phyloP scores from a whole-genome alignment of 2,113 vertebrate genomes.

The Electrona antarctica region DNA sequence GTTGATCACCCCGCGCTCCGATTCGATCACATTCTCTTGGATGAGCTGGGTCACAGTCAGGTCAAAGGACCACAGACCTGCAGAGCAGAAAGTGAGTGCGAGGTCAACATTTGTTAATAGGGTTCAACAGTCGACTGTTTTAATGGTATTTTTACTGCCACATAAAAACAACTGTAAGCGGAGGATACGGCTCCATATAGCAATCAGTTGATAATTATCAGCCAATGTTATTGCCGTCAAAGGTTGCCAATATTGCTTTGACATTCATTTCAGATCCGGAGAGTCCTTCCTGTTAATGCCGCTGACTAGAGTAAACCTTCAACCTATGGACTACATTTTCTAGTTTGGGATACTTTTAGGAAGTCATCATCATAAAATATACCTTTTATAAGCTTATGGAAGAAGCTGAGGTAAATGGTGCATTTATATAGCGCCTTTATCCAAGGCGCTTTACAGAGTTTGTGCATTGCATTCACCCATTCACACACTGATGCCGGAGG shows the following conservation, averaged over 20 bases:
- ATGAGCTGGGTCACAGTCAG: conserved; percentile 97
- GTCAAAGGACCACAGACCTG: conserved; percentile 98
- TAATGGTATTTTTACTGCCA: conserved; percentile 33
- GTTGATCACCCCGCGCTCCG: conserved; percentile 95
- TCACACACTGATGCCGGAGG: too few relatives aligned
- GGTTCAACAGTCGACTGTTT: conserved; percentile 20
- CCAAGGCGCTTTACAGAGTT: too few relatives aligned
- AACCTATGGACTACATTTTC: conserved; percentile 9
- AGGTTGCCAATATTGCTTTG: conserved; percentile 65
- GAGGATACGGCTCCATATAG: not conserved
- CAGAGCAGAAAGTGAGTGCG: not conserved
- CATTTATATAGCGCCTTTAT: too few relatives aligned
- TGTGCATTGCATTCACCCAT: too few relatives aligned
- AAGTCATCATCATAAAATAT: conserved; percentile 29
- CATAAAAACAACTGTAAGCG: conserved; percentile 16
- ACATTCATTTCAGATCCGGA: not conserved
- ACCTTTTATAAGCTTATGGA: not conserved
- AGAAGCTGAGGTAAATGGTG: conserved; percentile 21
- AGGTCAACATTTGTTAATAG: not conserved
- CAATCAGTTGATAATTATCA: conserved; percentile 8
- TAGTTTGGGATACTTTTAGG: not conserved
- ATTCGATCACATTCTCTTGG: conserved; percentile 96
- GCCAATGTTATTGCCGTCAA: conserved; percentile 55
- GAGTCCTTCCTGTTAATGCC: not conserved
- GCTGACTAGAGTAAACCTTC: conserved; percentile 15